phyloP scores from a whole-genome alignment of 2,113 vertebrate species.

The Sciurus niger region DNA sequence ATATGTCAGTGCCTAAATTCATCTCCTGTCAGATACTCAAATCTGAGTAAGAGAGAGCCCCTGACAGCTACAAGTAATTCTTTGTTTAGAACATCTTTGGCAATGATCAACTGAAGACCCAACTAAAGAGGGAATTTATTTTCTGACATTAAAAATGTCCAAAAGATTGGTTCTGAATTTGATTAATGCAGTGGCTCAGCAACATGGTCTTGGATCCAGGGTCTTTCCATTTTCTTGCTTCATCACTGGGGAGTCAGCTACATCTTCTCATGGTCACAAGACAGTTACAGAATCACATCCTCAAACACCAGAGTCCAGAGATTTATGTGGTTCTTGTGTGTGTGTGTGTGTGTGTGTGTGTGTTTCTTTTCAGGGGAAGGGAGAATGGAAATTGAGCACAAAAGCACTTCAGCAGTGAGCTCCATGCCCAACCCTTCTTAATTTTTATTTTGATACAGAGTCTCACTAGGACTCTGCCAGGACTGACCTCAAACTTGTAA shows the following conservation, averaged over 20 bases:
- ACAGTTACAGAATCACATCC: slow-evolving; percentile 58
- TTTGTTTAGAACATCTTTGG: slow-evolving; percentile 12
- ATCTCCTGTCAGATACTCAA: slow-evolving; percentile 21
- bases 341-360: no score
- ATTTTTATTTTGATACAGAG: no score
- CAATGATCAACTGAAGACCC: not conserved
- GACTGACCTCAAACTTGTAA: no score
- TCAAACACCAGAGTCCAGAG: not conserved
- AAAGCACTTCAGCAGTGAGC: no score
- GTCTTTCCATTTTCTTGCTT: slow-evolving; percentile 44
- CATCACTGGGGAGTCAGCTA: not conserved
- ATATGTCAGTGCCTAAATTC: not conserved
- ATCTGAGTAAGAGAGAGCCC: not conserved
- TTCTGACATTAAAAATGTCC: not conserved
- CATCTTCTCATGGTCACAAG: slow-evolving; percentile 56
- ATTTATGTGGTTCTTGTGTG: not conserved
- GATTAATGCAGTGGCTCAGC: slow-evolving; percentile 28
- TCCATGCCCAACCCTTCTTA: no score
- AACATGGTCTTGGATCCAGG: not conserved
- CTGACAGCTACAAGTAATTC: not conserved
- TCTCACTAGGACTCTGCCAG: no score
- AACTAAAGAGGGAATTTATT: slow-evolving; percentile 40
- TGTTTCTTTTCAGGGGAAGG: not conserved
- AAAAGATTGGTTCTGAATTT: slow-evolving; percentile 15
- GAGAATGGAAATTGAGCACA: no score